Percentiles rank a stretch among this genome's conserved stretches.
Conservation (phyloP, 2,888 invertebrate genomes). For the Leptinotarsa peninsularis region DNA sequence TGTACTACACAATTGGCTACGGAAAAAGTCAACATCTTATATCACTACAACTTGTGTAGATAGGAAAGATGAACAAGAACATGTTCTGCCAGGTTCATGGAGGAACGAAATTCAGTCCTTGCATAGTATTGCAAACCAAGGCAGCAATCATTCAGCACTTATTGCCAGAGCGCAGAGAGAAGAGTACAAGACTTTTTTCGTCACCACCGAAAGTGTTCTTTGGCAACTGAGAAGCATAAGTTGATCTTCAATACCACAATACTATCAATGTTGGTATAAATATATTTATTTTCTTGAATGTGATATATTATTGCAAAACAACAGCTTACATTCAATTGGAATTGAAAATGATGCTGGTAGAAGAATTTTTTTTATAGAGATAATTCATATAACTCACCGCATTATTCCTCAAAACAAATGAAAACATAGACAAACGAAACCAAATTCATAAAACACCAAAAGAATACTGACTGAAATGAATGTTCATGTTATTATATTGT, state of each 20-base stretch:
- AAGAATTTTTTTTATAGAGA: no score
- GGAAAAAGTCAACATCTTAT: conserved; percentile 2
- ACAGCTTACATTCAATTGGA: no score
- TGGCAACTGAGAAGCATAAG: not conserved
- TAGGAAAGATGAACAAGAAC: not conserved
- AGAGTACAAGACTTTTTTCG: not conserved
- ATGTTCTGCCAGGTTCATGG: not conserved
- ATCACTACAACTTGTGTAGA: conserved; percentile 1
- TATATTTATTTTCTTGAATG: not conserved
- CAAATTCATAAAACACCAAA: no score
- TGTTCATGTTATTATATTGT: no score
- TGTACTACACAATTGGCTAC: conserved; percentile 17
- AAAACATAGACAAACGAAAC: no score
- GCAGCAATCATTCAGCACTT: not conserved
- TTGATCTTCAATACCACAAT: not conserved
- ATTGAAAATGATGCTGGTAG: no score
- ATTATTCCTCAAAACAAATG: no score
- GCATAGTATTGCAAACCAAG: not conserved
- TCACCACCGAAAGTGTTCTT: not conserved
- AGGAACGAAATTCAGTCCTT: not conserved
- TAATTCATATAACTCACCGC: no score
- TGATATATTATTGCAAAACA: no score
- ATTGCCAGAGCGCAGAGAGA: not conserved
- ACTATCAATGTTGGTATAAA: not conserved
- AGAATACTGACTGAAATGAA: no score